Percentiles rank a stretch among this genome's conserved stretches.
These are phyloP conservation scores for Idris sp. DNA, from an alignment of 1,140 invertebrate genomes.

Conservation along the genomic window DNA sequence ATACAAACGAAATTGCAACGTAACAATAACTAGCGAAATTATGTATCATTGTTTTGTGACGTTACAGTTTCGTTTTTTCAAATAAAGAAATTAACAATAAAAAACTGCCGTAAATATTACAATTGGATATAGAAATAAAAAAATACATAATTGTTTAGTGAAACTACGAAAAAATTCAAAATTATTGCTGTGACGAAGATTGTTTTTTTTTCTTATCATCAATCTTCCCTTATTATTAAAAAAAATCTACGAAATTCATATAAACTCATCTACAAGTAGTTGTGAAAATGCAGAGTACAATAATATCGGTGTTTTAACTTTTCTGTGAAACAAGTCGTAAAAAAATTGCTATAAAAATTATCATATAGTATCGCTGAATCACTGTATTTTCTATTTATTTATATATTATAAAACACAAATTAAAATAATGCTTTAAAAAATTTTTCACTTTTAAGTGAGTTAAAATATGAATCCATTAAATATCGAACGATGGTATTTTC, in stretches of 20 bases:
- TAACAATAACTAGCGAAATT: slow-evolving; percentile 6
- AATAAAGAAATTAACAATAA: slow-evolving; percentile 31
- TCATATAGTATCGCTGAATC: no score
- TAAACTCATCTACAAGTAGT: slow-evolving; percentile 28
- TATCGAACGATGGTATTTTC: neutral
- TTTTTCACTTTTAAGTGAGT: neutral
- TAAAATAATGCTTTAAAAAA: no score
- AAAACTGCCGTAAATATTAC: slow-evolving; percentile 32
- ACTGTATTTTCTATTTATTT: no score
- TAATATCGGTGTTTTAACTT: slow-evolving; percentile 14
- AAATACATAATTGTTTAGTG: slow-evolving; percentile 21
- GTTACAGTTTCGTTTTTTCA: slow-evolving; percentile 20
- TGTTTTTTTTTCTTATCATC: slow-evolving; percentile 1
- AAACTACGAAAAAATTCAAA: slow-evolving; percentile 32
- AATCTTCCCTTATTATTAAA: slow-evolving; percentile 29
- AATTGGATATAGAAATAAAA: no score
- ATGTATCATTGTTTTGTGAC: slow-evolving; percentile 13
- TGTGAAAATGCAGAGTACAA: slow-evolving; percentile 8
- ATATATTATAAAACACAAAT: no score
- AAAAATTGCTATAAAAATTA: no score
- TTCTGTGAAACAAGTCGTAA: slow-evolving; percentile 5
- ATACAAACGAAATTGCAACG: slow-evolving; percentile 26
- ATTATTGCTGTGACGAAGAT: slow-evolving; percentile 29
- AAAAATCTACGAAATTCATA: slow-evolving; percentile 24
- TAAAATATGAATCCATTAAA: slow-evolving; percentile 22